Conservation (phyloP, 2,113 vertebrate genomes). For the Semnopithecus entellus region DNA sequence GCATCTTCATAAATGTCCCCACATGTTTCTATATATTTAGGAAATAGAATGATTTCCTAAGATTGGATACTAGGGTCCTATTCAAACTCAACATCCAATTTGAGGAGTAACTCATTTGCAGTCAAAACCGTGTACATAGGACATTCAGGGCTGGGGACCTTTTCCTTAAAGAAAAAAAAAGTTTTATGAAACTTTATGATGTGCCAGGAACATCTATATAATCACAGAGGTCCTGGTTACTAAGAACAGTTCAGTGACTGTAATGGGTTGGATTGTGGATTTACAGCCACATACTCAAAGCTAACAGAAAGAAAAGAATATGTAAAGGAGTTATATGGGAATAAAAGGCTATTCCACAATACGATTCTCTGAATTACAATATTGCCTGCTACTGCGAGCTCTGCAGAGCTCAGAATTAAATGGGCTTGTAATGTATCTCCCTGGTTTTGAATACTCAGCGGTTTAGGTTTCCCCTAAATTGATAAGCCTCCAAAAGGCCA, state of each 20-base stretch:
- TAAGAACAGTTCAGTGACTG: not conserved
- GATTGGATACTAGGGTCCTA: constrained; percentile 36
- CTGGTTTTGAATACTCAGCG: not conserved
- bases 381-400: not conserved
- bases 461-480: not conserved
- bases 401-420: constrained; percentile 13
- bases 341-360: not conserved
- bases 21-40: constrained; percentile 59
- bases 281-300: constrained; percentile 2
- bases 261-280: not conserved
- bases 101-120: constrained; percentile 38
- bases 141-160: not conserved
- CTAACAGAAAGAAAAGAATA: constrained; percentile 12
- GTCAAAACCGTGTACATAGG: not conserved
- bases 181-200: not conserved
- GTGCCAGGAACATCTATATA: not conserved
- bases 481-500: not conserved
- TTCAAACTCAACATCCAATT: constrained; percentile 50
- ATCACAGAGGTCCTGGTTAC: not conserved
- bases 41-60: constrained; percentile 21
- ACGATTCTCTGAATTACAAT: not conserved
- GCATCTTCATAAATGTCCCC: constrained; percentile 7
- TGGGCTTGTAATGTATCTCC: not conserved
- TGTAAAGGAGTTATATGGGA: not conserved
- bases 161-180: not conserved